A percentile compares a stretch with the other conserved stretches of the same genome.
phyloP scores from a whole-genome alignment of 2,888 invertebrate genomes.

The Drosophila macrospina region DNA sequence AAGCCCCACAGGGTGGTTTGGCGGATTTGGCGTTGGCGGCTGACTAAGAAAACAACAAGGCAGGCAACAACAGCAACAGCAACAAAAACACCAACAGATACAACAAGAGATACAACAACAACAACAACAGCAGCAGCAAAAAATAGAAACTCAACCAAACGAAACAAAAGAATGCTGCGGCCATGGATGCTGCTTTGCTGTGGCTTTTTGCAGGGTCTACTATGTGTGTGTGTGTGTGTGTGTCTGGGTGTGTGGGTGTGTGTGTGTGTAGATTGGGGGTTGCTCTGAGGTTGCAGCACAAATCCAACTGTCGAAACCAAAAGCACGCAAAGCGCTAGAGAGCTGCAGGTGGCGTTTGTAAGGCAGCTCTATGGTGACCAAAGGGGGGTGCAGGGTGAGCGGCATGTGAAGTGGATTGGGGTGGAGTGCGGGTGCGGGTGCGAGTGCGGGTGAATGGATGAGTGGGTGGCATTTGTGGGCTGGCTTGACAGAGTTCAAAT shows the following conservation, averaged over 20 bases:
- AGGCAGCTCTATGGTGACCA: constrained; percentile 33
- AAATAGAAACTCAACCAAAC: constrained; percentile 54
- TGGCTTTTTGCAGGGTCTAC: not conserved
- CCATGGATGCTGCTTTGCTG: constrained; percentile 51
- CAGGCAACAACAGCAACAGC: constrained; percentile 41
- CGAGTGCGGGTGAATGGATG: not conserved
- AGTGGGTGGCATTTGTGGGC: constrained; percentile 15
- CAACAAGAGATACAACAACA: constrained; percentile 15
- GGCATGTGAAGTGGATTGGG: not conserved
- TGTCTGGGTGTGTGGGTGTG: constrained; percentile 16
- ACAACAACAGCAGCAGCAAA: constrained; percentile 28
- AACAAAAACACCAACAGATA: constrained; percentile 23
- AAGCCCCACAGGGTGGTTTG: constrained; percentile 73
- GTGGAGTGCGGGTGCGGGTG: too few relatives aligned
- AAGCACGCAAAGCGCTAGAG: constrained; percentile 76
- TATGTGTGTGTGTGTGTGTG: constrained; percentile 5
- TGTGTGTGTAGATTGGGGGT: constrained; percentile 49
- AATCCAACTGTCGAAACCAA: constrained; percentile 84
- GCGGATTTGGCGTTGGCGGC: constrained; percentile 77
- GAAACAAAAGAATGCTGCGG: constrained; percentile 74
- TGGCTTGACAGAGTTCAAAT: constrained; percentile 52
- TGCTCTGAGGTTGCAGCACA: constrained; percentile 74
- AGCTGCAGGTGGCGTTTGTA: constrained; percentile 80
- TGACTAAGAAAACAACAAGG: constrained; percentile 78
- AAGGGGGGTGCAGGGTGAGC: not conserved